Evolutionary conservation across 2,888 invertebrate genomes (phyloP).

Genomic region (Scrobipalpa costella): DNA sequence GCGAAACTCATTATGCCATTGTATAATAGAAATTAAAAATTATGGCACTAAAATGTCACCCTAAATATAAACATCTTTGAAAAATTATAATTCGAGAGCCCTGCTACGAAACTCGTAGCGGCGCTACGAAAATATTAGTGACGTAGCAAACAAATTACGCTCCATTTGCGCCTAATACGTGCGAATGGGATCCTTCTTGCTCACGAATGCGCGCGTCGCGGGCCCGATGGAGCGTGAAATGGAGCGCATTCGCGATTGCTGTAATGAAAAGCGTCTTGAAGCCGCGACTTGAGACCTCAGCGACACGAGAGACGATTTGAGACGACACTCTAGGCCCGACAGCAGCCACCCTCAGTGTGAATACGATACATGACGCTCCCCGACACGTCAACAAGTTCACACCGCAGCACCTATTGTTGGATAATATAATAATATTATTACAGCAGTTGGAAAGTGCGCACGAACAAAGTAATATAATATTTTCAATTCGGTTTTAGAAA

Average conservation of each 20-base stretch:
- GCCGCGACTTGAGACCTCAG: background rate
- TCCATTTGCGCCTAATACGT: background rate
- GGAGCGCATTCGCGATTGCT: constrained; percentile 36
- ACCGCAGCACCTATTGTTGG: no score
- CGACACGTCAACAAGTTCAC: no score
- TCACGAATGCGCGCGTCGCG: background rate
- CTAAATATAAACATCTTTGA: background rate
- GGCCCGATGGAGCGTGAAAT: constrained; percentile 42
- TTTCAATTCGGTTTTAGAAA: no score
- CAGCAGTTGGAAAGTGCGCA: no score
- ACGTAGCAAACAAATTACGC: background rate
- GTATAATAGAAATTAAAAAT: no score
- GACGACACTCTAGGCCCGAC: no score
- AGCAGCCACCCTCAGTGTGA: no score
- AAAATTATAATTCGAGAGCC: background rate
- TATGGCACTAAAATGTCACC: background rate
- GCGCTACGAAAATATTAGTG: background rate
- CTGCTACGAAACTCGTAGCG: constrained; percentile 2
- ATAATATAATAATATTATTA: no score
- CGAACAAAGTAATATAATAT: no score
- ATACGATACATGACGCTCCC: no score
- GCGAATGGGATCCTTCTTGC: background rate
- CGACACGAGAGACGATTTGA: no score
- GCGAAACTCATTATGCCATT: no score
- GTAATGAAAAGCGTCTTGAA: constrained; percentile 7